Evolutionary conservation across 2,113 vertebrate genomes (phyloP).

Genomic region (Phylloscopus trochilus): DNA sequence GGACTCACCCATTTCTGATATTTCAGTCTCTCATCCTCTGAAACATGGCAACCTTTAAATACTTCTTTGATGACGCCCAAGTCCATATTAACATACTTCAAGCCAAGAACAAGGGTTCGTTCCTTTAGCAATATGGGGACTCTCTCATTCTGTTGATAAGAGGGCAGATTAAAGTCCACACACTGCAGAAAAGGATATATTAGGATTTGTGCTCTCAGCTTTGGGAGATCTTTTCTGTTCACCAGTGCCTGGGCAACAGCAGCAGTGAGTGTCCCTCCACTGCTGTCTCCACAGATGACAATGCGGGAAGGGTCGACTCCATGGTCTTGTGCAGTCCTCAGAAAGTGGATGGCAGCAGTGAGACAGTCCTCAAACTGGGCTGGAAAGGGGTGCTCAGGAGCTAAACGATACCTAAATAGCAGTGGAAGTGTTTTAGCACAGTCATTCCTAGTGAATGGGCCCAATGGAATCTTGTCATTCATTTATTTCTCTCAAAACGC

Average conservation of each 20-base stretch:
- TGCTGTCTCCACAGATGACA: constrained; percentile 78
- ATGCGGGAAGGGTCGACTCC: constrained; percentile 71
- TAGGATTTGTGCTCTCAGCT: constrained; percentile 78
- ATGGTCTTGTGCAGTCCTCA: constrained; percentile 74
- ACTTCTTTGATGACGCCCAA: neutral
- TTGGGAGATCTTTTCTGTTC: constrained; percentile 68
- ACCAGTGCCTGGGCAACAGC: constrained; percentile 74
- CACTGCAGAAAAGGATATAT: constrained; percentile 78
- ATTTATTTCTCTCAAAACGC: neutral
- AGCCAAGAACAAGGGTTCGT: constrained; percentile 24
- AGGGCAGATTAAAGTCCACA: constrained; percentile 60
- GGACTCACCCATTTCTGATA: constrained; percentile 55
- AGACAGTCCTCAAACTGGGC: constrained; percentile 74
- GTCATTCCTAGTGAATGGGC: neutral
- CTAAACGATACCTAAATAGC: constrained; percentile 71
- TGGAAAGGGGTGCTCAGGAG: constrained; percentile 75
- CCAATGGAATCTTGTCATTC: rapidly evolving
- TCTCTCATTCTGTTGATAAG: constrained; percentile 74
- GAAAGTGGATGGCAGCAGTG: constrained; percentile 73
- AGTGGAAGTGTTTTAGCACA: neutral
- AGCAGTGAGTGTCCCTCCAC: constrained; percentile 70
- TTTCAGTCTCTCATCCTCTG: constrained; percentile 57
- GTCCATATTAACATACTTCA: constrained; percentile 70
- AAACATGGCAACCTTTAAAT: constrained; percentile 60
- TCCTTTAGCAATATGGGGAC: constrained; percentile 73